Percentiles rank a stretch among this genome's conserved stretches.
Conservation (phyloP, 2,113 vertebrate genomes). For the Eclectus roratus region DNA sequence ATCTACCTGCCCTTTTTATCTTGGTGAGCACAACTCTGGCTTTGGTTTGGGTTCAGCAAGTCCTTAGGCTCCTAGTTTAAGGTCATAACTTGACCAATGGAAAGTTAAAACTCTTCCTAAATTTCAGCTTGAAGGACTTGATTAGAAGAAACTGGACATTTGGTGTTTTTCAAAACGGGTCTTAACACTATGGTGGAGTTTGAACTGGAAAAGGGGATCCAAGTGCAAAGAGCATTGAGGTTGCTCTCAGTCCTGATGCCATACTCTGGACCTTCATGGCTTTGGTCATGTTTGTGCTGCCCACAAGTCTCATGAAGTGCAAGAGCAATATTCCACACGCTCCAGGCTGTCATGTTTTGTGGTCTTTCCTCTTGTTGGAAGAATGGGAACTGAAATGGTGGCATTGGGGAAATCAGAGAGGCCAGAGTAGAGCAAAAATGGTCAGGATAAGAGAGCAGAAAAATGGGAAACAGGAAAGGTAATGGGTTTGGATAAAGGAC, state of each 20-base stretch:
- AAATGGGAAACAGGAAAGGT: background rate
- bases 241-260: background rate
- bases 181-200: background rate
- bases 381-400: background rate
- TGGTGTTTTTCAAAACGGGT: background rate
- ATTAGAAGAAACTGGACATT: background rate
- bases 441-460: background rate
- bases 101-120: background rate
- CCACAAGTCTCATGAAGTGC: background rate
- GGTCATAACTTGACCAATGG: background rate
- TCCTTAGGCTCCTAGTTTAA: background rate
- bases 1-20: background rate
- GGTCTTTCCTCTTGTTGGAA: background rate
- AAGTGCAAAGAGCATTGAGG: background rate
- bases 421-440: background rate
- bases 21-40: background rate
- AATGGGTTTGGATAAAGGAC: background rate
- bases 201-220: background rate
- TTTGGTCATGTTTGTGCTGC: background rate
- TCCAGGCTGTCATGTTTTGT: background rate
- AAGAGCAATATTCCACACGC: background rate
- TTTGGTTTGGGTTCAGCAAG: background rate
- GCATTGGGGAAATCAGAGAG: background rate
- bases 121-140: background rate
- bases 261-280: background rate